Conservation (phyloP, 2,113 vertebrate genomes). For the Rynchops niger region DNA sequence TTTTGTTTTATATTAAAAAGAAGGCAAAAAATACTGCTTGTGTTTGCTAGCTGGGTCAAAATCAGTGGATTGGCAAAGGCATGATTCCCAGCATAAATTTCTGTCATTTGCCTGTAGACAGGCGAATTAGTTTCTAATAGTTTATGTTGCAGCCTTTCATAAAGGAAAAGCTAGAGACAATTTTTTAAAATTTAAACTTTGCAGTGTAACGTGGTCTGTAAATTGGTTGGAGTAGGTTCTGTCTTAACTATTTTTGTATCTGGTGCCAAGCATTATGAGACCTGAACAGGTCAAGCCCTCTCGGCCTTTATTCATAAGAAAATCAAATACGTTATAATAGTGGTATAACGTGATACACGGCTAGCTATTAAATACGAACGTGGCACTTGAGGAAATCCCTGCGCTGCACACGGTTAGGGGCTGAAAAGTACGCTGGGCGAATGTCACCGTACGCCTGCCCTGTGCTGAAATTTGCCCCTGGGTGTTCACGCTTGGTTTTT, state of each 20-base stretch:
- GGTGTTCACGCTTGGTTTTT: background rate
- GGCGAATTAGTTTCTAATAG: background rate
- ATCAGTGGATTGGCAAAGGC: background rate
- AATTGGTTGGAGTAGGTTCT: background rate
- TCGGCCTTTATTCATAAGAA: background rate
- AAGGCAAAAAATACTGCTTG: background rate
- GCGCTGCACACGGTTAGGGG: rapidly evolving
- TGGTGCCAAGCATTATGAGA: background rate
- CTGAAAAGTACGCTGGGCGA: background rate
- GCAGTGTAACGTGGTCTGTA: background rate
- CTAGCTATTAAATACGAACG: background rate
- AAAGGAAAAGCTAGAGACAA: background rate
- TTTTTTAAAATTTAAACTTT: background rate
- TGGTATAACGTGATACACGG: background rate
- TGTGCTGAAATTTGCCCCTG: background rate
- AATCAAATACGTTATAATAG: background rate
- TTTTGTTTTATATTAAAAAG: background rate
- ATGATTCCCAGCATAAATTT: background rate
- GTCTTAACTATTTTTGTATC: background rate
- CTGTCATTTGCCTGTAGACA: background rate
- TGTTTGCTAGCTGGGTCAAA: background rate
- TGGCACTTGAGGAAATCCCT: background rate
- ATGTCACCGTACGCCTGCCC: background rate
- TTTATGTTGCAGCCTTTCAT: background rate
- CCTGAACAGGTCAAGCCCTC: background rate